Evolutionary conservation across 2,113 vertebrate genomes (phyloP), one percentile per base, ranked within the genome.

Genomic region (Calidris pugnax): DNA sequence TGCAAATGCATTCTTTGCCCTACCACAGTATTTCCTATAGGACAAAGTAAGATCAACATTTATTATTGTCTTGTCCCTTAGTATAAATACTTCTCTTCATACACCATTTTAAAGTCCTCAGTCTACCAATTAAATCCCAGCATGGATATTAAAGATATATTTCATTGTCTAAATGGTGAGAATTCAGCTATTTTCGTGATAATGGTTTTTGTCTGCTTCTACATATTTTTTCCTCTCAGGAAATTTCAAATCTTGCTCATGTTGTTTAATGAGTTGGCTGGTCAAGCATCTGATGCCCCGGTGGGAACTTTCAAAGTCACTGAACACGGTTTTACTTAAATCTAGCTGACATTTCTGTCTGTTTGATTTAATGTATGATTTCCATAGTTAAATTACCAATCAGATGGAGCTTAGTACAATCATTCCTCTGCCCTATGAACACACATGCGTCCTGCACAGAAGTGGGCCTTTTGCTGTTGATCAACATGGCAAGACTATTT

Each of bases 251-350:
- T 96, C 91, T 81, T 95, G 87, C 68, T 97, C 81, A 63, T 93
- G 80, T 95, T 96, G 87, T 96, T 97, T 95, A 97, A 96, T 97
- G 93, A 97, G 87, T 92, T 97, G 93, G 62, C 85, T 85, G 95
- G 90, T 94, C 85, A 96, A 91, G 80, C 94, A 95, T 93, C 83
- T 97, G 95, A 95, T 97, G 84, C 79, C 91, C 90, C 47, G 0
- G 53, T 96, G 81, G 85, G 92, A 97, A 94, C 85, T 93, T 98
- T 96, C 94, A 85, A 91, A 96, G 89, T 93, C 92, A 95, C 43
- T 97, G 93, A 97, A 59, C 89, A 93, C 72, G 23, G 57, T 98
- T 97, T 96, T 76, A 48, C 75, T 94, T 97, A 94, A 97, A 94
- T 85, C 57, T 88, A 92, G 81, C 81, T 94, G 95, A 95, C 92